phyloP scores from a whole-genome alignment of 2,888 invertebrate genomes.

The Lasioglossum malachurum region DNA sequence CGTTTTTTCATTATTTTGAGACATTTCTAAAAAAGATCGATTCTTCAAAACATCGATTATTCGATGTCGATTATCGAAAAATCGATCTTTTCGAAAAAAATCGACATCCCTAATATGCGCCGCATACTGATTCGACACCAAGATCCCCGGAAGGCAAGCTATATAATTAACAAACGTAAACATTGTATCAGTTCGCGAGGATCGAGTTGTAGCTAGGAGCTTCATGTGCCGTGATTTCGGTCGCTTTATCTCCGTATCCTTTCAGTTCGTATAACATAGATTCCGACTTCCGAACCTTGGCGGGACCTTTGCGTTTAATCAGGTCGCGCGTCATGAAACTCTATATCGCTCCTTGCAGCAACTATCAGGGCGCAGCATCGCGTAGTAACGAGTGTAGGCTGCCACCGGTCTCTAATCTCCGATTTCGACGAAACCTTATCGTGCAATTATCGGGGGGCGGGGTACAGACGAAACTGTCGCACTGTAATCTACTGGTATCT shows the following conservation, averaged over 20 bases:
- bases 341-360: slow-evolving; percentile 52
- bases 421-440: slow-evolving; percentile 66
- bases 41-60: too few species aligned
- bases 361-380: slow-evolving; percentile 52
- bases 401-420: slow-evolving; percentile 57
- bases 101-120: too few species aligned
- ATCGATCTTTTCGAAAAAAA: too few species aligned
- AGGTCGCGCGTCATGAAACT: slow-evolving; percentile 52
- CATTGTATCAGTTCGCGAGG: slow-evolving; percentile 13
- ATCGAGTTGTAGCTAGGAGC: neutral
- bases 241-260: slow-evolving; percentile 12
- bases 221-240: slow-evolving; percentile 7
- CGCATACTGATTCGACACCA: neutral
- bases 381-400: slow-evolving; percentile 50
- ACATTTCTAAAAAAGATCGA: too few species aligned
- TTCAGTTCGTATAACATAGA: slow-evolving; percentile 32
- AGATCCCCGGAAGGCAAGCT: neutral
- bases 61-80: too few species aligned
- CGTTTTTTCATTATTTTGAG: too few species aligned
- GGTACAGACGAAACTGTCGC: slow-evolving; percentile 40
- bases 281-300: slow-evolving; percentile 4
- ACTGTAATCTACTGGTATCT: slow-evolving; percentile 61
- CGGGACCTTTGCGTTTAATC: slow-evolving; percentile 50
- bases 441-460: slow-evolving; percentile 62
- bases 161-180: slow-evolving; percentile 31